These are phyloP conservation scores for Thera obeliscata DNA, from an alignment of 2,888 invertebrate genomes.

Conservation along the genomic window DNA sequence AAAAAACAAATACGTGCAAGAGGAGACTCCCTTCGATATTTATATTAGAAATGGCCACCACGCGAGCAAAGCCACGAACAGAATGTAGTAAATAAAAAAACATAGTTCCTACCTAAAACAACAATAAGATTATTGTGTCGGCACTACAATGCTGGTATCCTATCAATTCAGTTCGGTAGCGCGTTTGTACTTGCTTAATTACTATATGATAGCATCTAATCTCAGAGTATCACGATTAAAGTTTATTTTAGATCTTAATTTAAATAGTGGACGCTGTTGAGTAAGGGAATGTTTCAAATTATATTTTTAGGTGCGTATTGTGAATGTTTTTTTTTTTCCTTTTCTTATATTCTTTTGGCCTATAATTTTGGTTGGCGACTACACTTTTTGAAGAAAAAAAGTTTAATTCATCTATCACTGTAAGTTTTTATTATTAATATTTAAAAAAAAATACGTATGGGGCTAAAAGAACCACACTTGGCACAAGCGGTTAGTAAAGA, in stretches of 20 bases:
- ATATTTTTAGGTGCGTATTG: not conserved
- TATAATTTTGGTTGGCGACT: too few relatives aligned
- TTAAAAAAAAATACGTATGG: too few relatives aligned
- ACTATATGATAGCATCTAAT: constrained; percentile 54
- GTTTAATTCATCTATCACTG: too few relatives aligned
- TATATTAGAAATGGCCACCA: too few relatives aligned
- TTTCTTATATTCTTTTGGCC: too few relatives aligned
- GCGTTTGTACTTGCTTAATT: constrained; percentile 58
- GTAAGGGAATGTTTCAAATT: constrained; percentile 19
- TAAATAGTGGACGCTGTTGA: constrained; percentile 45
- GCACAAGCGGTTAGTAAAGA: too few relatives aligned
- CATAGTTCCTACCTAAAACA: not conserved
- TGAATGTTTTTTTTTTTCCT: not conserved
- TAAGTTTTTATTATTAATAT: too few relatives aligned
- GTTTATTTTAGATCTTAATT: constrained; percentile 47
- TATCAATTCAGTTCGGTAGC: constrained; percentile 53
- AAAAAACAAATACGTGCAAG: too few relatives aligned
- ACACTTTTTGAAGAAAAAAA: too few relatives aligned
- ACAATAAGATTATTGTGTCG: constrained; percentile 1
- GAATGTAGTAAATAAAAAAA: not conserved
- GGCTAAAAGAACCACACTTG: too few relatives aligned
- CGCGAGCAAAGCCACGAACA: too few relatives aligned
- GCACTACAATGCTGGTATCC: constrained; percentile 7
- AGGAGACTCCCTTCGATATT: too few relatives aligned
- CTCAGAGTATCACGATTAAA: constrained; percentile 48